These are phyloP conservation scores for Dufourea novaeangliae DNA, from an alignment of 1,140 invertebrate genomes.

Conservation along the genomic window DNA sequence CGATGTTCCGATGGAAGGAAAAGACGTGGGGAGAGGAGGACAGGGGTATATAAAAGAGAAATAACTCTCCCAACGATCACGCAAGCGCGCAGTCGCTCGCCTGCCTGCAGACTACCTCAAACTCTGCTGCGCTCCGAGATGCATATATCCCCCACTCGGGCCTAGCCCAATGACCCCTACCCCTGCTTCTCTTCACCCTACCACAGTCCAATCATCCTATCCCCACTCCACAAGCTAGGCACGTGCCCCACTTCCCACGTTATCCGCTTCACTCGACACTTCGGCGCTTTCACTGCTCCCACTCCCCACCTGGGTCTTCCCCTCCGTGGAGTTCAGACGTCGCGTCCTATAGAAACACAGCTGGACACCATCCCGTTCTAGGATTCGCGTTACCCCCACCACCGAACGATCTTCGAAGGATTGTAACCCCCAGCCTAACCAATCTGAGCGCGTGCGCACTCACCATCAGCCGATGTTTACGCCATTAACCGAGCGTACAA, in stretches of 20 bases:
- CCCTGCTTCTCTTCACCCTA: too few relatives aligned
- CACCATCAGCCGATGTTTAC: background rate
- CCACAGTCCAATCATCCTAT: too few relatives aligned
- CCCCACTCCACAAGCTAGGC: conserved; percentile 1
- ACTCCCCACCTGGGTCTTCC: too few relatives aligned
- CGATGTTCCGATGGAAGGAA: conserved; percentile 21
- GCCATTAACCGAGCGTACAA: conserved; percentile 5
- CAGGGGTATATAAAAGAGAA: background rate
- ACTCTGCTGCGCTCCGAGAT: conserved; percentile 46
- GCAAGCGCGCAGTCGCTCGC: conserved; percentile 77
- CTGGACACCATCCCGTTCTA: background rate
- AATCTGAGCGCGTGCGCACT: background rate
- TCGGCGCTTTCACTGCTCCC: background rate
- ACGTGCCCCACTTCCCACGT: conserved; percentile 30
- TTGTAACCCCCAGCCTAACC: conserved; percentile 26
- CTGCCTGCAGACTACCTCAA: conserved; percentile 74
- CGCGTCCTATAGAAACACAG: conserved; percentile 11
- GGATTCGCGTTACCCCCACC: conserved; percentile 33
- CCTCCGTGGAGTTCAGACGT: background rate
- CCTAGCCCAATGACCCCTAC: background rate
- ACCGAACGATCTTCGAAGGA: conserved; percentile 18
- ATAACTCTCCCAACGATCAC: conserved; percentile 67
- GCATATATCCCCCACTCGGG: conserved; percentile 33
- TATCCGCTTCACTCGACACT: background rate
- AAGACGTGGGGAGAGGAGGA: conserved; percentile 18